Conservation (phyloP, 2,113 vertebrate genomes). For the Cryptotis parvus region DNA sequence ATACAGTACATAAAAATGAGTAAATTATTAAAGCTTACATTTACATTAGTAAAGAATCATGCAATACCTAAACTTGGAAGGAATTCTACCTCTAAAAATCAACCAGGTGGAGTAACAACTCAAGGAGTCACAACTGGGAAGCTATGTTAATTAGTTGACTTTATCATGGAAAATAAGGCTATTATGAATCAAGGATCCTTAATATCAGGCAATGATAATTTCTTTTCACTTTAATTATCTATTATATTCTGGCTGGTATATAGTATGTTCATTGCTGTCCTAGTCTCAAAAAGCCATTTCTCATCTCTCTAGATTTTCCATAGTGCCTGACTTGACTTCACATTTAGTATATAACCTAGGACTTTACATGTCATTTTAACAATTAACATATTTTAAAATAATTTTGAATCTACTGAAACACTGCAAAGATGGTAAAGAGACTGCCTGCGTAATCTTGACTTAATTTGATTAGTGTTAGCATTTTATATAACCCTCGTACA, state of each 20-base stretch:
- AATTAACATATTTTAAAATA: background rate
- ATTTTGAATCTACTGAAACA: slow-evolving; percentile 27
- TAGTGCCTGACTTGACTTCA: background rate
- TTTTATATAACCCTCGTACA: background rate
- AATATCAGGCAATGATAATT: background rate
- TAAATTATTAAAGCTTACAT: background rate
- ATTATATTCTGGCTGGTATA: background rate
- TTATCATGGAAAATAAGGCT: background rate
- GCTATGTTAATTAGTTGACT: background rate
- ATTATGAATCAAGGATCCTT: background rate
- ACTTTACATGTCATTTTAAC: background rate
- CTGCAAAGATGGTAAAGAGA: background rate
- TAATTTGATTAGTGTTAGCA: background rate
- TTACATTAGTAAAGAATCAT: background rate
- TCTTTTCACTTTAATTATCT: background rate
- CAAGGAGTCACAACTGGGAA: background rate
- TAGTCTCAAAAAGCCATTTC: background rate
- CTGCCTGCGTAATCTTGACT: background rate
- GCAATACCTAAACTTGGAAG: background rate
- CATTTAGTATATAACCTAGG: background rate
- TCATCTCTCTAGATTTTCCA: background rate
- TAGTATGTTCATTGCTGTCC: background rate
- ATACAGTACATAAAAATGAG: background rate
- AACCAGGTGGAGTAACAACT: background rate
- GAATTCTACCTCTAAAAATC: background rate